Base-by-base conservation (phyloP, 2,113 vertebrate species). In the Vidua chalybeata region DNA sequence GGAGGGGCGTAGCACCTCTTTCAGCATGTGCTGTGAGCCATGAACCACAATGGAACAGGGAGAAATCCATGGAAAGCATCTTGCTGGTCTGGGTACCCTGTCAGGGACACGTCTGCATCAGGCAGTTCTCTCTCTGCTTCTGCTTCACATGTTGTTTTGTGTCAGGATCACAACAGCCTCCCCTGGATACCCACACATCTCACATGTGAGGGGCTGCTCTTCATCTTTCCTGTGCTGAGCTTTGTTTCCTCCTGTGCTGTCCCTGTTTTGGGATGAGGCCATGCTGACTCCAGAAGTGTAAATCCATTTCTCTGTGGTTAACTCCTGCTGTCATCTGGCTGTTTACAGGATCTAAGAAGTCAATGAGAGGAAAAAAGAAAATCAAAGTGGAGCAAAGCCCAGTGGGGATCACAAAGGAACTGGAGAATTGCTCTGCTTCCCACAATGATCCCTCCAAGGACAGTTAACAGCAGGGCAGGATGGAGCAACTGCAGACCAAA, bases 301-400 rank as follows among this genome's bases (percentile, higher is more conserved):
- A 76, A 76, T 61, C 43, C 43, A 28, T 41, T 27, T 48, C 58
- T 87, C 45, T 52, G 75, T 30, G 16, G 69, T 46, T 96, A 89
- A 96, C n/a, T 39, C 52, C 85, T 52, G 30, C 5, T 15, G 22
- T 64, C 55, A 9, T 41, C 86, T 91, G 73, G 52, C 33, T 93
- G 30, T 87, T 96, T 63, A 43, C 96, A 98, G 98, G 91, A 55
- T 54, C 86, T 46, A 98, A 97, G 94, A 98, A 97, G 87, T 61
- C 74, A 11, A 33, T 76, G 46, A 94, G 77, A 79, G 96, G 94
- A 67, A 97, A 62, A 55, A 97, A 92, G 91, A 97, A 94, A 68
- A 76, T 54, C 7, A 92, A 85, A 90, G 94, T 62, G 33, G 41
- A 92, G 51, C 71, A 73, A 46, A 30, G 64, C 17, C 61, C 55